Conservation (phyloP, 2,113 vertebrate species). For the Nycticryphes semicollaris region DNA sequence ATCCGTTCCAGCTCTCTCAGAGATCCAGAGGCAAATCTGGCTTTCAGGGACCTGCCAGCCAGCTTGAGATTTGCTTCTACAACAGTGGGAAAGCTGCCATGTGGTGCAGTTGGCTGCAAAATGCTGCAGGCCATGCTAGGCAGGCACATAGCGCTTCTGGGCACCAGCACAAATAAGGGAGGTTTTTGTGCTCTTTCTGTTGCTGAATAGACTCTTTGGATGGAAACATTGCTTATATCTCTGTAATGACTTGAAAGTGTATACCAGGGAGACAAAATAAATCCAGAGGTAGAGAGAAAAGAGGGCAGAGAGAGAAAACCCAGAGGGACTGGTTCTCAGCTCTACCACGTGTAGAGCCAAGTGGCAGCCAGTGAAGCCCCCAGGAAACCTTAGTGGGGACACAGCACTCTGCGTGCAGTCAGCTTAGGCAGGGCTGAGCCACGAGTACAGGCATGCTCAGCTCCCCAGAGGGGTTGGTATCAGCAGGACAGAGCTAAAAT, state of each 20-base stretch:
- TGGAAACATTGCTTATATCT: background rate
- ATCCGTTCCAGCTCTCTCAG: background rate
- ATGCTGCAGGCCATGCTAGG: slow-evolving; percentile 15
- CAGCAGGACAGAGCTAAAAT: background rate
- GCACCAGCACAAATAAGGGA: background rate
- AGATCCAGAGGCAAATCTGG: slow-evolving; percentile 53
- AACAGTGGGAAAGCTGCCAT: slow-evolving; percentile 24
- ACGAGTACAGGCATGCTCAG: fast-evolving
- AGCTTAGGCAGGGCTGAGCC: background rate
- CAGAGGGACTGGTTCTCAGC: background rate
- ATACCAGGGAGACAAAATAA: background rate
- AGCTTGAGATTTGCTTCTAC: slow-evolving; percentile 29
- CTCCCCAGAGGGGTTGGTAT: fast-evolving
- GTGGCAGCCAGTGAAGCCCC: background rate
- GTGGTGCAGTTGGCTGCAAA: slow-evolving; percentile 33
- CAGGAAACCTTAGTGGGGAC: background rate
- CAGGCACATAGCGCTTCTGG: slow-evolving; percentile 11
- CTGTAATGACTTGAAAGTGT: background rate
- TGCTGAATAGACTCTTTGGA: background rate
- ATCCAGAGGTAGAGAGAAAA: background rate
- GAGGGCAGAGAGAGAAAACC: background rate
- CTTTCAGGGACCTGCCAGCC: slow-evolving; percentile 36
- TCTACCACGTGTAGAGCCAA: fast-evolving
- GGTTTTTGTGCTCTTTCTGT: background rate
- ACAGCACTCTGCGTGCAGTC: background rate